Base-by-base conservation (phyloP, 1,140 invertebrate species). In the Aphelinus certus region DNA sequence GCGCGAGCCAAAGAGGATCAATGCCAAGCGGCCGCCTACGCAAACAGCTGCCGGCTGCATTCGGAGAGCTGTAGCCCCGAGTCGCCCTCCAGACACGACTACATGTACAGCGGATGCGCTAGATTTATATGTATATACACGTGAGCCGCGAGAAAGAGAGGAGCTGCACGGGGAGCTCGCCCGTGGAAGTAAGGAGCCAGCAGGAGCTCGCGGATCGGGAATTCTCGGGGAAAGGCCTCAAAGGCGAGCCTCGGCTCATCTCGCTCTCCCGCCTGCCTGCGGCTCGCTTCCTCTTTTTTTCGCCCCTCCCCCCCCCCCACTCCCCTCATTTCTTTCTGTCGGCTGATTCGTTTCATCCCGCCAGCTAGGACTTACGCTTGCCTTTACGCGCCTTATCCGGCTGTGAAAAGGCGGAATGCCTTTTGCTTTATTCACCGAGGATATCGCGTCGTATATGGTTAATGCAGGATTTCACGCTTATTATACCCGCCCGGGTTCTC, bases 1-100 rank as follows among this genome's bases (percentile, higher is more conserved):
- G 55, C 65, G 45, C 9, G 26, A 46, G 42, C 63, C 63, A 73
- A 73, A 73, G 71, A 73, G 71, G 71, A 73, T 73, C 71, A 73
- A 67, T 73, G 71, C 9, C 55, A 5, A 48, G 55, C n/a, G 62
- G 55, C 48, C 46, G 58, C 2, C 69, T 62, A 62, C 46, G 61
- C 61, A 71, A 71, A 71, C 51, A 71, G 61, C 42, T 6, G 51
- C 42, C 5, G 64, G 6, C 67, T 69, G 46, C 48, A 69, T 26
- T 26, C 26, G 26, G 26, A 26, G 26, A 26, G 26, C 26, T 26
- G 26, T 26, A 26, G 26, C 45, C n/a, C 56, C 2, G 67, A 57
- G 51, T 49, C 46, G 48, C 6, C 42, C 64, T 45, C 7, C 3
- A 43, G 46, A 47, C 10, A 63, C 60, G 60, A 61, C n/a, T n/a